A percentile compares a stretch with the other conserved stretches of the same genome.
phyloP scores from a whole-genome alignment of 2,113 vertebrate genomes.

The Tinamus guttatus region DNA sequence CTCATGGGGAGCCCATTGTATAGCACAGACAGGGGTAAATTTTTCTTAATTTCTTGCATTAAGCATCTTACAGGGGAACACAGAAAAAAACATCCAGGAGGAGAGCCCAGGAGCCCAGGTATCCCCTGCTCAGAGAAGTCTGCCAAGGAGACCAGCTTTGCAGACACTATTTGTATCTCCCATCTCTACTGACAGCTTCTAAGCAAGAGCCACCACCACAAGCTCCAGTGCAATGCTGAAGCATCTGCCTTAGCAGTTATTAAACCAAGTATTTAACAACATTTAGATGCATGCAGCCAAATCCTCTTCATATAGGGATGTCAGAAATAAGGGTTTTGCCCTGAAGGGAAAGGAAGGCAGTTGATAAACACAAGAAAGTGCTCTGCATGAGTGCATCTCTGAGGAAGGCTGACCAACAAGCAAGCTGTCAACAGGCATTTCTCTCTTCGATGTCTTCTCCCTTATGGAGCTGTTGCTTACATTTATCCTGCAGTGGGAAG shows the following conservation, averaged over 20 bases:
- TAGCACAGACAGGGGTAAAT: not conserved
- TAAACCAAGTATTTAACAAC: slow-evolving; percentile 20
- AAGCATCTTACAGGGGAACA: not conserved
- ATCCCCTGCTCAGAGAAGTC: not conserved
- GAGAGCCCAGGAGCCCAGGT: not conserved
- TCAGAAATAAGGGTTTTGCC: not conserved
- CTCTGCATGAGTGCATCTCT: not conserved
- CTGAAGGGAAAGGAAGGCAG: not conserved
- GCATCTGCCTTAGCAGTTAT: not conserved
- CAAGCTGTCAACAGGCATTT: not conserved
- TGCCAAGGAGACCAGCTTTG: not conserved
- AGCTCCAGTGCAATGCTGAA: not conserved
- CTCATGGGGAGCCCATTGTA: not conserved
- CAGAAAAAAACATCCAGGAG: not conserved
- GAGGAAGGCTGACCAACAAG: not conserved
- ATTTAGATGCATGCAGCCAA: not conserved
- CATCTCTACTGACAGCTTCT: not conserved
- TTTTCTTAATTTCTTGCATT: not conserved
- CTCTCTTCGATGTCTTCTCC: not conserved
- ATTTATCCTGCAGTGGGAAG: not conserved
- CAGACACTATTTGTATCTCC: not conserved
- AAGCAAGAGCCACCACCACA: not conserved
- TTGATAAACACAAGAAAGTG: not conserved
- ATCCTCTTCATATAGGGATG: not conserved
- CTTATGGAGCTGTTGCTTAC: not conserved